phyloP scores from a whole-genome alignment of 1,140 invertebrate species.

The Stegodyphus mimosarum region DNA sequence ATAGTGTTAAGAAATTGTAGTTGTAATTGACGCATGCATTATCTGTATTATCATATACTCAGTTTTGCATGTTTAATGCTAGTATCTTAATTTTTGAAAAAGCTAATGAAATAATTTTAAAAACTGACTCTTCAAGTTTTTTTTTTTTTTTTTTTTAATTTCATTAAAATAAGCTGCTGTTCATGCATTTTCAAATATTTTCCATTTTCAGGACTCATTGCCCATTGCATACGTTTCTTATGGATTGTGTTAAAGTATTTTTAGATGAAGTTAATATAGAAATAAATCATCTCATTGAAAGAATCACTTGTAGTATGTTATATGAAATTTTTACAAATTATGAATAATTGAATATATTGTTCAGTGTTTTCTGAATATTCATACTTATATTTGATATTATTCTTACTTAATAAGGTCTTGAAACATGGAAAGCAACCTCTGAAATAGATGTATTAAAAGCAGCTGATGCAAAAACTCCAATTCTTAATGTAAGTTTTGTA shows the following conservation, averaged over 20 bases:
- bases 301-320: slow-evolving; percentile 74
- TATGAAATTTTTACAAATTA: not conserved
- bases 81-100: no score
- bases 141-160: no score
- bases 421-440: slow-evolving; percentile 79
- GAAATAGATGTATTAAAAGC: slow-evolving; percentile 76
- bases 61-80: no score
- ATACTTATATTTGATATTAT: not conserved
- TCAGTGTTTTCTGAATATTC: no score
- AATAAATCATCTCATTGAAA: slow-evolving; percentile 69
- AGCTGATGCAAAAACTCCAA: slow-evolving; percentile 74
- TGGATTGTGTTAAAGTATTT: slow-evolving; percentile 79
- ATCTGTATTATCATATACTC: no score
- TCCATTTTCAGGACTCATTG: slow-evolving; percentile 72
- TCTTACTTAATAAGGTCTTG: slow-evolving; percentile 70
- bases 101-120: no score
- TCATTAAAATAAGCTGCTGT: no score
- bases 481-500: slow-evolving; percentile 75
- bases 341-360: not conserved
- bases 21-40: no score
- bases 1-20: no score
- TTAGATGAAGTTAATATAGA: slow-evolving; percentile 68
- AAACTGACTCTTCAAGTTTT: no score
- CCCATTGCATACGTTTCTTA: slow-evolving; percentile 79
- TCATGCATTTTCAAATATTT: no score